Evolutionary conservation across 2,797 vertebrate species (phyloP).

Genomic region (Macrochelys suwanniensis): DNA sequence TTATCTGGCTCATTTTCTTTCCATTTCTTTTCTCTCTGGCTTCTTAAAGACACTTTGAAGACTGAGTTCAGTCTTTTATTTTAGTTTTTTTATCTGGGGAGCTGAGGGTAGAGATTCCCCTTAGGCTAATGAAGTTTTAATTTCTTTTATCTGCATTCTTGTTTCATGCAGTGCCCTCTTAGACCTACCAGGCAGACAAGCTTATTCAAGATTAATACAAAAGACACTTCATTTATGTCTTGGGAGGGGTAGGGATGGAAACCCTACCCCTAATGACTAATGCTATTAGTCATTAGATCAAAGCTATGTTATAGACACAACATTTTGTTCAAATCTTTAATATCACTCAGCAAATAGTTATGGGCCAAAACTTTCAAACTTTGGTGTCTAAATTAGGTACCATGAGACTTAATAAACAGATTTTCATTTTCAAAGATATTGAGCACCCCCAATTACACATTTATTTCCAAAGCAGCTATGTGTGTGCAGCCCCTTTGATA

Average conservation of each 20-base stretch:
- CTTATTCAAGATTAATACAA: slow-evolving; percentile 38
- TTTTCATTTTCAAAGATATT: neutral
- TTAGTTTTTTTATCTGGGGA: neutral
- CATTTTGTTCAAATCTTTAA: slow-evolving; percentile 42
- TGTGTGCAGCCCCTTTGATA: neutral
- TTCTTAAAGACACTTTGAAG: neutral
- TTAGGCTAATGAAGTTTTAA: slow-evolving; percentile 7
- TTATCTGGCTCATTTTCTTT: neutral
- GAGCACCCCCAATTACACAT: neutral
- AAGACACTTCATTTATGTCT: slow-evolving; percentile 32
- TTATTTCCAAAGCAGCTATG: neutral
- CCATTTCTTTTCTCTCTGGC: neutral
- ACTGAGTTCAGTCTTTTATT: neutral
- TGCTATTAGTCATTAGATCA: slow-evolving; percentile 56
- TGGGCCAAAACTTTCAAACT: slow-evolving; percentile 8
- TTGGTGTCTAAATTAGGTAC: slow-evolving; percentile 35
- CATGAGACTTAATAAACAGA: slow-evolving; percentile 2
- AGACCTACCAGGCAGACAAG: slow-evolving; percentile 24
- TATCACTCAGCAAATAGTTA: slow-evolving; percentile 48
- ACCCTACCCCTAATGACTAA: neutral
- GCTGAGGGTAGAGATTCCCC: slow-evolving; percentile 3
- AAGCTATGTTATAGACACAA: slow-evolving; percentile 34
- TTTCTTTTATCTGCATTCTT: slow-evolving; percentile 34
- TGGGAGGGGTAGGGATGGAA: slow-evolving; percentile 32
- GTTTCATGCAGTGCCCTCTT: neutral